phyloP scores from a whole-genome alignment of 2,888 invertebrate species.

The Epirrita christyi region DNA sequence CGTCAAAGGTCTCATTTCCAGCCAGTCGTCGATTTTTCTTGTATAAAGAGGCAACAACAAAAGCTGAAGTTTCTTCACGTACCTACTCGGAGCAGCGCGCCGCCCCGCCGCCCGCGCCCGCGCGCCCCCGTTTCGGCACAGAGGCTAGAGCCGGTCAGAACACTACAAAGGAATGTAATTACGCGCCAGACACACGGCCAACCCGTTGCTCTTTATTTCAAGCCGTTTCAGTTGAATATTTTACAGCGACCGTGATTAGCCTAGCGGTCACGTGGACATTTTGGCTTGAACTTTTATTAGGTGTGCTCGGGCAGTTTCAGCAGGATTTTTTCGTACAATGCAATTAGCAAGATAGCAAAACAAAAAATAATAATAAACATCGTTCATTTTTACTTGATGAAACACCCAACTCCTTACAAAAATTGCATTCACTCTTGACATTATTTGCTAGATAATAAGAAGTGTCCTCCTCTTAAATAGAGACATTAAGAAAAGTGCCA shows the following conservation, averaged over 20 bases:
- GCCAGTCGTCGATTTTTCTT: constrained; percentile 39
- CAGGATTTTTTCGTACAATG: no score
- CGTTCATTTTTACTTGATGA: no score
- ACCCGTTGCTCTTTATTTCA: constrained; percentile 53
- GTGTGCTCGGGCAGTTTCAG: no score
- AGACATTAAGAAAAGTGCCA: no score
- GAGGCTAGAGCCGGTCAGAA: constrained; percentile 35
- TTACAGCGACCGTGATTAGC: constrained; percentile 16
- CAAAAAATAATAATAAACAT: no score
- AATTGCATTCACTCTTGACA: no score
- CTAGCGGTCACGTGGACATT: not conserved
- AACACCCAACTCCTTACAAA: no score
- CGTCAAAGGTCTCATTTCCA: constrained; percentile 38
- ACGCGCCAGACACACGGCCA: constrained; percentile 64
- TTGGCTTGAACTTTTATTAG: not conserved
- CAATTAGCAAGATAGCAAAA: no score
- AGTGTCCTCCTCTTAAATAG: no score
- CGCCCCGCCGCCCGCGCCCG: constrained; percentile 1
- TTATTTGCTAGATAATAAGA: no score
- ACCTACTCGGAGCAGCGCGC: constrained; percentile 9
- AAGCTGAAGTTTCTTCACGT: constrained; percentile 38
- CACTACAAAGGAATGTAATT: constrained; percentile 77
- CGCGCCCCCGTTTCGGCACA: constrained; percentile 26
- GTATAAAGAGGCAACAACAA: constrained; percentile 42
- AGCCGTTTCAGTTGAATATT: constrained; percentile 30